Conservation (phyloP, 2,113 vertebrate species). For the Salvelinus alpinus region DNA sequence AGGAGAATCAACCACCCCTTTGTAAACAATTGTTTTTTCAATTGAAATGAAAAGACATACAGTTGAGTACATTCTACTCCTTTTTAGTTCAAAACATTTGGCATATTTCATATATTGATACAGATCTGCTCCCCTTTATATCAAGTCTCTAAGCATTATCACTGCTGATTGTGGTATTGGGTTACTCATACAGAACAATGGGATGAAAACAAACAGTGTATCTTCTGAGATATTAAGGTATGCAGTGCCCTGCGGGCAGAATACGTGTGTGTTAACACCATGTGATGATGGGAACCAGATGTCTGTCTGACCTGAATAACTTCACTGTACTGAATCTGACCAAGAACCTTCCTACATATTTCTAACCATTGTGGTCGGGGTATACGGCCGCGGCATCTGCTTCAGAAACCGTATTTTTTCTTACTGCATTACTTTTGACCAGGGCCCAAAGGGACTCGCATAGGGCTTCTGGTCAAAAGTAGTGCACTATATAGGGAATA, state of each 20-base stretch:
- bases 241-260: no score
- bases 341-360: neutral
- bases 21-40: slow-evolving; percentile 11
- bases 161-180: neutral
- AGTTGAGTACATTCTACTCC: no score
- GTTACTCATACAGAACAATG: slow-evolving; percentile 1
- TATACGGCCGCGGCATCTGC: slow-evolving; percentile 6
- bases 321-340: neutral
- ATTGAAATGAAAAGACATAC: neutral
- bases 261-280: slow-evolving; percentile 22
- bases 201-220: neutral
- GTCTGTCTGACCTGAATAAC: slow-evolving; percentile 17
- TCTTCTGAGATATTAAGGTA: no score
- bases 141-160: neutral
- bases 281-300: slow-evolving; percentile 38
- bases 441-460: no score
- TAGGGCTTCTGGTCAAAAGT: no score
- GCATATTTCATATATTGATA: neutral
- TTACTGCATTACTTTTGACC: no score
- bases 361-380: neutral
- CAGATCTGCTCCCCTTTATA: neutral
- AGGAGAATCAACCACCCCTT: slow-evolving; percentile 18
- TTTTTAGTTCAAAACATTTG: no score
- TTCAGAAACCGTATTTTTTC: neutral
- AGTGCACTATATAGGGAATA: no score